Evolutionary conservation across 2,797 vertebrate genomes (phyloP).

Genomic region (Rhodeus uyekii): DNA sequence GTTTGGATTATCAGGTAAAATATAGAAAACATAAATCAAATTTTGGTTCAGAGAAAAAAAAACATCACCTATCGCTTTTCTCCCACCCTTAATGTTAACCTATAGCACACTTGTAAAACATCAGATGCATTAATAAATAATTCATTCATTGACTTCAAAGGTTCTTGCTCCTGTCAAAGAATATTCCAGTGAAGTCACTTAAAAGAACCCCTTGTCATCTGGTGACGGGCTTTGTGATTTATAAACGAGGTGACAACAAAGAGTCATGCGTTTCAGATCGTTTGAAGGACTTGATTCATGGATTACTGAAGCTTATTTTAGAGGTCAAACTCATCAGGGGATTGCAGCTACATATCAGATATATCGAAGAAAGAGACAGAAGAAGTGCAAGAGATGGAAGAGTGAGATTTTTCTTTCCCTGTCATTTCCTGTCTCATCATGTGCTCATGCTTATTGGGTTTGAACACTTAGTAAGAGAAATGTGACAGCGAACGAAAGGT

Average conservation of each 20-base stretch:
- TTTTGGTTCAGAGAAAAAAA: not conserved
- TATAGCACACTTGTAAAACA: conserved; percentile 11
- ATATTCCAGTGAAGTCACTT: conserved; percentile 7
- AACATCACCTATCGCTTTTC: not conserved
- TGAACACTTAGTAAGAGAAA: conserved; percentile 16
- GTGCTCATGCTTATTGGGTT: conserved; percentile 7
- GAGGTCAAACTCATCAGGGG: conserved; percentile 35
- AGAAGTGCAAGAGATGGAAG: conserved; percentile 2
- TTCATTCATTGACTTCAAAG: conserved; percentile 39
- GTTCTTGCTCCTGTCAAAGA: conserved; percentile 6
- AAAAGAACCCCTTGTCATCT: conserved; percentile 24
- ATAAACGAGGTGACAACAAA: conserved; percentile 38
- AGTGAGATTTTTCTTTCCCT: conserved; percentile 2
- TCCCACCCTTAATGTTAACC: not conserved
- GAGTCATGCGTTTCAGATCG: conserved; percentile 17
- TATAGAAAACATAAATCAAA: not conserved
- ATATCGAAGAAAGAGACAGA: not conserved
- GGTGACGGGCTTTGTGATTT: conserved; percentile 36
- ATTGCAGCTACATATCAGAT: not conserved
- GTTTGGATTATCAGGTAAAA: not conserved
- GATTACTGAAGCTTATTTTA: conserved; percentile 25
- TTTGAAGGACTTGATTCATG: conserved; percentile 32
- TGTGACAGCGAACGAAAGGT: conserved; percentile 1
- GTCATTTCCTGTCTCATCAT: conserved; percentile 12
- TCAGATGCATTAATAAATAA: conserved; percentile 5